A percentile compares a stretch with the other conserved stretches of the same genome.
phyloP scores from a whole-genome alignment of 2,113 vertebrate species.

The Cebus imitator region DNA sequence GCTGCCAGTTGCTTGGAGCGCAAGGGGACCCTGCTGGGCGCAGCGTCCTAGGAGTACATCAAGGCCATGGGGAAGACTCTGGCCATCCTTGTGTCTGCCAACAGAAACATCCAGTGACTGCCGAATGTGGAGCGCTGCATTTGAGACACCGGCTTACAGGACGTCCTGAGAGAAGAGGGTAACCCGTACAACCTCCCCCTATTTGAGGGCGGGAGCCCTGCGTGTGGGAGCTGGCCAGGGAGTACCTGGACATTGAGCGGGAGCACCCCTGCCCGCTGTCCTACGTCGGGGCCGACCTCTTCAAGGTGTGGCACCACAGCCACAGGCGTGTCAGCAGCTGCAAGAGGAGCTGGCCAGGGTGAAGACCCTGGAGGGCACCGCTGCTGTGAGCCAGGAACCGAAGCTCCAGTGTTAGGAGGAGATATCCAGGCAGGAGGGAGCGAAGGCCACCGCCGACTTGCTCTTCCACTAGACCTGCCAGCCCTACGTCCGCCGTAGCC shows the following conservation, averaged over 20 bases:
- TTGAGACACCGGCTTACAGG: conserved; percentile 93
- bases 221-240: conserved; percentile 98
- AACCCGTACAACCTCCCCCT: conserved; percentile 97
- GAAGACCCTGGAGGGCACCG: conserved; percentile 90
- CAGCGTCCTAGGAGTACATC: conserved; percentile 97
- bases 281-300: conserved; percentile 94
- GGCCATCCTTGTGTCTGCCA: conserved; percentile 95
- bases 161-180: conserved; percentile 98
- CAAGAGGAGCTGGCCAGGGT: conserved; percentile 95
- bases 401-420: conserved; percentile 94
- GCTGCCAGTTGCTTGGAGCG: conserved; percentile 97
- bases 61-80: conserved; percentile 94
- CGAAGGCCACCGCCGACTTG: conserved; percentile 80
- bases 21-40: conserved; percentile 92
- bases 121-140: conserved; percentile 94
- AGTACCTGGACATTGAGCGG: conserved; percentile 93
- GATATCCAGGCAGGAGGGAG: conserved; percentile 86
- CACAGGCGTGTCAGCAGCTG: conserved; percentile 95
- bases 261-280: conserved; percentile 92
- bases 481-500: conserved; percentile 93
- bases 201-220: conserved; percentile 93
- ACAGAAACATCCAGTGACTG: conserved; percentile 96
- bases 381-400: conserved; percentile 90
- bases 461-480: conserved; percentile 98
- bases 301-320: conserved; percentile 99